Conservation (phyloP, 2,888 invertebrate species). For the Drosophila siamana region DNA sequence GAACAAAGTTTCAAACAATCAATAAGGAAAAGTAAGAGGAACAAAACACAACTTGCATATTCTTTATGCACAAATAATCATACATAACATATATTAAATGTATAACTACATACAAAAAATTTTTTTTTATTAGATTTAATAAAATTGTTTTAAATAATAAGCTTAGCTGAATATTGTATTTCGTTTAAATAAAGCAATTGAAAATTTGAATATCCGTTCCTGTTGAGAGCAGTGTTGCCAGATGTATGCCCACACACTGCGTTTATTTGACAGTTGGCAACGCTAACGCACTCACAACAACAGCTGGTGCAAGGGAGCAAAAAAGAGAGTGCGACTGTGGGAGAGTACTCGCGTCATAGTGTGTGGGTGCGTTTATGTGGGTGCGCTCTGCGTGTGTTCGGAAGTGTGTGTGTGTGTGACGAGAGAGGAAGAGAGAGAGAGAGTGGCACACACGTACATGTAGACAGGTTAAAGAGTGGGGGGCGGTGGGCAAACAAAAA, state of each 20-base stretch:
- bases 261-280: constrained; percentile 30
- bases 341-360: constrained; percentile 46
- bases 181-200: constrained; percentile 67
- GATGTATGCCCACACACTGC: not conserved
- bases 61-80: constrained; percentile 17
- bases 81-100: constrained; percentile 19
- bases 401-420: not conserved
- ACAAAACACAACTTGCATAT: constrained; percentile 23
- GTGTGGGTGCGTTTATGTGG: constrained; percentile 46
- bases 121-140: constrained; percentile 60
- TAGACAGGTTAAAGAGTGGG: constrained; percentile 18
- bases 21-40: constrained; percentile 11
- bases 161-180: constrained; percentile 58
- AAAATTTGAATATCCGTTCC: constrained; percentile 22
- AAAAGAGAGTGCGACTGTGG: not conserved
- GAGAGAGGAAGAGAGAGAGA: not conserved
- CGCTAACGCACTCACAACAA: constrained; percentile 33
- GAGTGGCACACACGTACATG: constrained; percentile 1
- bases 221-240: constrained; percentile 32
- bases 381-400: constrained; percentile 3
- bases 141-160: constrained; percentile 38
- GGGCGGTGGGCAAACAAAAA: constrained; percentile 55
- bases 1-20: constrained; percentile 16
- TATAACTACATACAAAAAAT: constrained; percentile 6
- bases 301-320: constrained; percentile 37